phyloP scores from a whole-genome alignment of 2,113 vertebrate species.

The Pachypanchax playfairii region DNA sequence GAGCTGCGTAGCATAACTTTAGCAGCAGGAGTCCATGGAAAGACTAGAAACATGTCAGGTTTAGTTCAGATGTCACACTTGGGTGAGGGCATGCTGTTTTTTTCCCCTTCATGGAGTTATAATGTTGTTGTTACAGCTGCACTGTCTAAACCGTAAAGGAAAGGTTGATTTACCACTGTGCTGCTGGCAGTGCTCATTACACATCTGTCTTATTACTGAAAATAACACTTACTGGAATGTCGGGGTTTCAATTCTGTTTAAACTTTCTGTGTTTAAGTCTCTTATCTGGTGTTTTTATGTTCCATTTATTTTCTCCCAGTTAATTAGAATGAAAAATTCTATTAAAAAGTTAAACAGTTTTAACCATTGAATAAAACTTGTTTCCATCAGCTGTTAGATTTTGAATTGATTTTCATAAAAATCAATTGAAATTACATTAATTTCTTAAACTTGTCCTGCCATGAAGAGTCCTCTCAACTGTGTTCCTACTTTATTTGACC shows the following conservation, averaged over 20 bases:
- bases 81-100: constrained; percentile 16
- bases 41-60: constrained; percentile 33
- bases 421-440: too few species aligned
- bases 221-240: not conserved
- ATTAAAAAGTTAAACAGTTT: too few species aligned
- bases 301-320: too few species aligned
- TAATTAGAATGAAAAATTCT: too few species aligned
- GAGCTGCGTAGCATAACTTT: constrained; percentile 36
- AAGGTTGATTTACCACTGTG: constrained; percentile 19
- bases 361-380: too few species aligned
- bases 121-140: constrained; percentile 62
- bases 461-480: not conserved
- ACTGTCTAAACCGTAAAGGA: constrained; percentile 14
- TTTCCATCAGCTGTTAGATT: too few species aligned
- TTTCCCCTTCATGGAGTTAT: constrained; percentile 7
- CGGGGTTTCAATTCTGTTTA: too few species aligned
- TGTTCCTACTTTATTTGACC: not conserved
- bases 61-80: constrained; percentile 40
- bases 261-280: too few species aligned
- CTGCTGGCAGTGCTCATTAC: constrained; percentile 1
- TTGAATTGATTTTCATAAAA: too few species aligned
- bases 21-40: constrained; percentile 27
- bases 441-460: not conserved
- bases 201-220: constrained; percentile 8
- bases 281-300: too few species aligned